Evolutionary conservation across 2,888 invertebrate species (phyloP).

Genomic region (Leptopterna dolabrata): DNA sequence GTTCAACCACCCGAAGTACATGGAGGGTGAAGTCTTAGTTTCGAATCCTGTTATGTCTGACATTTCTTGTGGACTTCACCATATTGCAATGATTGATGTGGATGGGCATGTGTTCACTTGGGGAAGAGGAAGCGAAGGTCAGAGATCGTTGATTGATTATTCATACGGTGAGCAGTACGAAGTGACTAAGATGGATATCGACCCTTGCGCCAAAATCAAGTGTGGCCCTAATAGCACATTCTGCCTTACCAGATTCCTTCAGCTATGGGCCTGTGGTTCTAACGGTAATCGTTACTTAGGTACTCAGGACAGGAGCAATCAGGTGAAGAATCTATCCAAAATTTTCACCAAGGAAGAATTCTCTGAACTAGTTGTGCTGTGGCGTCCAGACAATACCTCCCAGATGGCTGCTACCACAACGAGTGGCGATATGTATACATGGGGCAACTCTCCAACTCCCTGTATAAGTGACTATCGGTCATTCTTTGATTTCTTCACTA

Average conservation of each 20-base stretch:
- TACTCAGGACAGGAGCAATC: background rate
- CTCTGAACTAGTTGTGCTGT: background rate
- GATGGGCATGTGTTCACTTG: background rate
- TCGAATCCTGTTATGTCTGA: background rate
- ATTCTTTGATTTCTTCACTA: background rate
- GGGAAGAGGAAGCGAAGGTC: constrained; percentile 11
- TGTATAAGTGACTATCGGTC: background rate
- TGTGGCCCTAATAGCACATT: background rate
- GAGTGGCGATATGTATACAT: background rate
- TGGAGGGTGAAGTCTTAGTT: background rate
- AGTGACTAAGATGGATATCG: background rate
- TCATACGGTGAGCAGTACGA: background rate
- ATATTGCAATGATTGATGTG: background rate
- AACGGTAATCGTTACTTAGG: background rate
- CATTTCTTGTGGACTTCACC: constrained; percentile 4
- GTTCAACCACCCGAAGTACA: background rate
- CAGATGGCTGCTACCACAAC: background rate
- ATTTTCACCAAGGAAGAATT: background rate
- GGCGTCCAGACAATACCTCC: background rate
- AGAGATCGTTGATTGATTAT: background rate
- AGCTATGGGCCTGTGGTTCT: background rate
- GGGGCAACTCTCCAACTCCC: background rate
- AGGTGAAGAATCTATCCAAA: background rate
- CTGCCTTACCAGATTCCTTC: background rate
- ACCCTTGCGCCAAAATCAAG: background rate